Base-by-base conservation (phyloP, 2,797 vertebrate genomes). In the Sylvilagus floridanus region DNA sequence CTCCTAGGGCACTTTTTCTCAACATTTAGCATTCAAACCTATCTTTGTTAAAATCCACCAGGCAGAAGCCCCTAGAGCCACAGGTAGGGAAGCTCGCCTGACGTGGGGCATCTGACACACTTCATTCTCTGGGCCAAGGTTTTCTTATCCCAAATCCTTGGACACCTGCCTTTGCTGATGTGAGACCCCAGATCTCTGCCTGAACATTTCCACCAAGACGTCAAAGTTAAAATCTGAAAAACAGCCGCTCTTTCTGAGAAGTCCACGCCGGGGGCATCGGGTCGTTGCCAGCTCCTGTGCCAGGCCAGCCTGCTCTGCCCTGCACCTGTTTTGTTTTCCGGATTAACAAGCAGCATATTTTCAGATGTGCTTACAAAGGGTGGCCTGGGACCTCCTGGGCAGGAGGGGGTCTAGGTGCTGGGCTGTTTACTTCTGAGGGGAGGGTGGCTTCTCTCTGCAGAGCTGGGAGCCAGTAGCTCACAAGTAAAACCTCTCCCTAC, bases 401-500 rank as follows among this genome's bases (percentile, higher is more conserved):
- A 57, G 60, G 10, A 37, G 71, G 42, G 60, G 32, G 50, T 11
- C 10, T 22, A 84, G 19, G 17, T 54, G 42, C 54, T 1, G 22
- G n/a, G 69, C 26, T 76, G 84, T 35, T 63, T 50, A 42, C 88
- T 94, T 92, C 77, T 28, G 16, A 65, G 35, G 71, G 26, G 16
- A 65, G 35, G 71, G 26, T 13, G 68, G 79, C 6, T 28, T 4
- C 69, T 90, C 32, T 60, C n/a, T 11, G 2, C 30, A 50, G 69
- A 72, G 22, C 78, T 32, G 83, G 42, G 35, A 72, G 37, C 35
- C 35, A 28, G 14, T 32, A 86, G 89, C 69, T 75, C 69, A 47
- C 68, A 69, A 68, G 13, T 73, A 89, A 73, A 93, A 96, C 50
- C 62, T n/a, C 68, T 90, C n/a, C 50, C 50, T 86, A 79, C 75